These are phyloP conservation scores for Tetramorium bicarinatum DNA, from an alignment of 2,888 invertebrate genomes.

Conservation along the genomic window DNA sequence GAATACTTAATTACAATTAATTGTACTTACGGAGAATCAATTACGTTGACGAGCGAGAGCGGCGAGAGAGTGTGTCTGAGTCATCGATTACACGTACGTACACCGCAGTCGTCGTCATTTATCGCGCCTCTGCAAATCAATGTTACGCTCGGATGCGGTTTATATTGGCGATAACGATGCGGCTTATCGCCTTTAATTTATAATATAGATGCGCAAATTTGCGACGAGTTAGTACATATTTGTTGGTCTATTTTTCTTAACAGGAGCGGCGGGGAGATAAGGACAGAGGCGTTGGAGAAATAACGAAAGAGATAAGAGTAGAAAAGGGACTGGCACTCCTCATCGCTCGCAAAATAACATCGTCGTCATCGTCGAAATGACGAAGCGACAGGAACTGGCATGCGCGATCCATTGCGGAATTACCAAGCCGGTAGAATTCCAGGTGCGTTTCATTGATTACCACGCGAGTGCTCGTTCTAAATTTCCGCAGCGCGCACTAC, in stretches of 20 bases:
- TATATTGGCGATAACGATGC: constrained; percentile 29
- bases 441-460: constrained; percentile 73
- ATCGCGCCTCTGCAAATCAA: constrained; percentile 11
- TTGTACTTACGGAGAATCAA: neutral
- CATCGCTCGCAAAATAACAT: neutral
- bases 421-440: constrained; percentile 66
- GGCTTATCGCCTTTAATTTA: constrained; percentile 3
- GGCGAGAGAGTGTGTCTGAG: neutral
- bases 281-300: neutral
- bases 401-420: constrained; percentile 69
- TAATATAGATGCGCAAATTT: constrained; percentile 2
- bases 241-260: neutral
- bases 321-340: constrained; percentile 6
- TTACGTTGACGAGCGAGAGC: neutral
- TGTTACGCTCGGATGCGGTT: constrained; percentile 9
- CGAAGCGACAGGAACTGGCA: constrained; percentile 58
- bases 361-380: neutral
- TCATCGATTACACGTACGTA: neutral
- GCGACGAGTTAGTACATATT: neutral
- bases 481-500: constrained; percentile 63
- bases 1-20: constrained; percentile 7
- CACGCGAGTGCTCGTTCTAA: constrained; percentile 71
- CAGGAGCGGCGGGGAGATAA: neutral
- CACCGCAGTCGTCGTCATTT: neutral
- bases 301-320: neutral